phyloP scores from a whole-genome alignment of 2,113 vertebrate genomes.

The Nothoprocta perdicaria region DNA sequence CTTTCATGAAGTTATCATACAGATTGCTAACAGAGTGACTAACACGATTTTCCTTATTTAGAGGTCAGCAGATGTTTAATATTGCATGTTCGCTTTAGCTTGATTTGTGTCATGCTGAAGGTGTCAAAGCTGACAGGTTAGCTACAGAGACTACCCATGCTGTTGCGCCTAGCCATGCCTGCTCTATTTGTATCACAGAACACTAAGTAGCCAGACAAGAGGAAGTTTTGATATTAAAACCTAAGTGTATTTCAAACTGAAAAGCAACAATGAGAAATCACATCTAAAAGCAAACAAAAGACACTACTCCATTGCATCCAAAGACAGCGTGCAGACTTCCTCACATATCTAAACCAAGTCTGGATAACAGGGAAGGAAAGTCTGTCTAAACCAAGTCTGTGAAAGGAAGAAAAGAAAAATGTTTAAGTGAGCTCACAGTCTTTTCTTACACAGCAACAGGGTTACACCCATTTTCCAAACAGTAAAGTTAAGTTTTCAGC shows the following conservation, averaged over 20 bases:
- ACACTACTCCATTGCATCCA: neutral
- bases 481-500: neutral
- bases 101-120: slow-evolving; percentile 43
- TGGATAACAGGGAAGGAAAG: neutral
- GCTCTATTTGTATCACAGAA: neutral
- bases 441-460: neutral
- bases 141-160: neutral
- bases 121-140: slow-evolving; percentile 27
- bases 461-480: neutral
- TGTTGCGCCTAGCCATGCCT: neutral
- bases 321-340: neutral
- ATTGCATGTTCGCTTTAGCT: slow-evolving; percentile 32
- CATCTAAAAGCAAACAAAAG: rapidly evolving
- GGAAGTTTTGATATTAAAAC: neutral
- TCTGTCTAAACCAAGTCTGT: no score
- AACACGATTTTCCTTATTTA: slow-evolving; percentile 58
- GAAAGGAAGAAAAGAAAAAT: neutral
- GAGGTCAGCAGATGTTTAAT: slow-evolving; percentile 62
- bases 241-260: rapidly evolving
- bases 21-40: slow-evolving; percentile 32
- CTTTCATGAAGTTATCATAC: slow-evolving; percentile 47
- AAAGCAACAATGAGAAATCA: neutral
- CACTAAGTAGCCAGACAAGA: neutral
- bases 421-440: neutral
- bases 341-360: neutral